Evolutionary conservation across 2,113 vertebrate genomes (phyloP).

Genomic region (rabbit (Oryctolagus cuniculus)): mOryCun1.1 NC_091440.1:58752501-58753000

Average conservation of each 20-base stretch:
- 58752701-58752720: slow-evolving; percentile 44
- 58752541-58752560: neutral
- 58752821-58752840: slow-evolving; percentile 66
- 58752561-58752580: neutral
- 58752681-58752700: neutral
- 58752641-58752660: slow-evolving; percentile 25
- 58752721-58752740: slow-evolving; percentile 14
- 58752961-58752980: slow-evolving; percentile 16
- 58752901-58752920: slow-evolving; percentile 63
- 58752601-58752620: neutral
- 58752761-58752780: slow-evolving; percentile 68
- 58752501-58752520: neutral
- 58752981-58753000: slow-evolving; percentile 17
- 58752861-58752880: slow-evolving; percentile 60
- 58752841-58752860: slow-evolving; percentile 77
- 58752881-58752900: slow-evolving; percentile 65
- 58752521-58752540: neutral
- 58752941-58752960: slow-evolving; percentile 46
- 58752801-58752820: slow-evolving; percentile 72
- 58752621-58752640: neutral
- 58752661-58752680: neutral
- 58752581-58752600: neutral
- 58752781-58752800: slow-evolving; percentile 73
- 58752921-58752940: slow-evolving; percentile 51
- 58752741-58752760: slow-evolving; percentile 65